Percentiles rank a stretch among this genome's conserved stretches.
Conservation (phyloP, 2,797 vertebrate species). For the Emys orbicularis region DNA sequence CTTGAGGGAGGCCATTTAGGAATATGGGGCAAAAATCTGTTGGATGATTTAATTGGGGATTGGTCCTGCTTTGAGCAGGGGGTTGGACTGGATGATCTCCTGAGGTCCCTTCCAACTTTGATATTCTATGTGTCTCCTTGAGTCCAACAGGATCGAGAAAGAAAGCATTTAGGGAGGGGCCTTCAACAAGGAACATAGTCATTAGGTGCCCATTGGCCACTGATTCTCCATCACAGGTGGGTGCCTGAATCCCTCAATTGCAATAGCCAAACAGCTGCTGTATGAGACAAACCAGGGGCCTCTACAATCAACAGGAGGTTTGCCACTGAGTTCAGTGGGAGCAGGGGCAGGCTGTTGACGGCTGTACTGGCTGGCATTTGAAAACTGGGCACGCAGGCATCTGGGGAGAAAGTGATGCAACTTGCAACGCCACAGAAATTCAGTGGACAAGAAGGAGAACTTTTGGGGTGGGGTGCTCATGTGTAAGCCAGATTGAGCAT, state of each 20-base stretch:
- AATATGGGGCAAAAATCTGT: too few relatives aligned
- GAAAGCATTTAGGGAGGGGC: not conserved
- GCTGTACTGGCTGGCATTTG: fast-evolving
- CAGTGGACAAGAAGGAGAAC: not conserved
- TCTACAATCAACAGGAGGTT: not conserved
- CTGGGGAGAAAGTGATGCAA: not conserved
- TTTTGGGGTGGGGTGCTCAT: not conserved
- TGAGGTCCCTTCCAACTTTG: too few relatives aligned
- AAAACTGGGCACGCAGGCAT: not conserved
- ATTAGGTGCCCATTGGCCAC: not conserved
- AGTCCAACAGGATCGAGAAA: not conserved
- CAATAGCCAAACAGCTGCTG: not conserved
- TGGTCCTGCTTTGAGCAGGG: too few relatives aligned
- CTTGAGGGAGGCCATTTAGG: too few relatives aligned
- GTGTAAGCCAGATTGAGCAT: not conserved
- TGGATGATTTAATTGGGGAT: too few relatives aligned
- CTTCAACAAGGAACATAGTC: not conserved
- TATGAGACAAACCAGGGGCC: not conserved
- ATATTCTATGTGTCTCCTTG: not conserved
- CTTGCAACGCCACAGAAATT: not conserved
- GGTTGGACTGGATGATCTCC: too few relatives aligned
- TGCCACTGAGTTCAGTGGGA: not conserved
- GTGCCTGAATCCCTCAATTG: not conserved
- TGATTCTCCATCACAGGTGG: not conserved
- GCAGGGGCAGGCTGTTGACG: not conserved